phyloP scores from a whole-genome alignment of 2,113 vertebrate species.

The Marmota flaviventris region DNA sequence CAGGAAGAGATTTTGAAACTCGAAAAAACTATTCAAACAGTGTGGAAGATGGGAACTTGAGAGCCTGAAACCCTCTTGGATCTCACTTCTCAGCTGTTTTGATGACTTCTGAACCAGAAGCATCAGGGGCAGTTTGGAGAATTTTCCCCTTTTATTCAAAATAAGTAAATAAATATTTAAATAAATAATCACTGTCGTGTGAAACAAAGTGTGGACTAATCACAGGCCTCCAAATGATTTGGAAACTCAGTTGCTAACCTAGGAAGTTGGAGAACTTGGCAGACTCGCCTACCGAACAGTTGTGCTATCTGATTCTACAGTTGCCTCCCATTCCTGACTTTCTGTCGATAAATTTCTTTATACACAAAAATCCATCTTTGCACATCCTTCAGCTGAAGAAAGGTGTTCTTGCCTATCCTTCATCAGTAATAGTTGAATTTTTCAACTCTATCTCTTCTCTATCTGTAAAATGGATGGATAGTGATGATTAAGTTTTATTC shows the following conservation, averaged over 20 bases:
- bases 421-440: constrained; percentile 78
- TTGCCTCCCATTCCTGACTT: background rate
- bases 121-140: background rate
- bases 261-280: constrained; percentile 18
- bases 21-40: background rate
- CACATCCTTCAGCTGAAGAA: constrained; percentile 58
- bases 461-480: constrained; percentile 48
- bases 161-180: constrained; percentile 30
- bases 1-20: background rate
- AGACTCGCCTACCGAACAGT: background rate
- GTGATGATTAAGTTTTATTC: constrained; percentile 67
- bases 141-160: constrained; percentile 38
- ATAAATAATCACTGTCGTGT: constrained; percentile 39
- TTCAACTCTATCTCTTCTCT: constrained; percentile 61
- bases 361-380: constrained; percentile 64
- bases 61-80: background rate
- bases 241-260: constrained; percentile 7
- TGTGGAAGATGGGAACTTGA: constrained; percentile 42
- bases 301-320: background rate
- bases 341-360: constrained; percentile 58
- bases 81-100: constrained; percentile 52
- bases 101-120: background rate
- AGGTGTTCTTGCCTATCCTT: constrained; percentile 64
- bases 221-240: background rate
- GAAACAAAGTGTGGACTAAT: background rate